phyloP scores from a whole-genome alignment of 2,888 invertebrate genomes.

The Mycalesis mineus region DNA sequence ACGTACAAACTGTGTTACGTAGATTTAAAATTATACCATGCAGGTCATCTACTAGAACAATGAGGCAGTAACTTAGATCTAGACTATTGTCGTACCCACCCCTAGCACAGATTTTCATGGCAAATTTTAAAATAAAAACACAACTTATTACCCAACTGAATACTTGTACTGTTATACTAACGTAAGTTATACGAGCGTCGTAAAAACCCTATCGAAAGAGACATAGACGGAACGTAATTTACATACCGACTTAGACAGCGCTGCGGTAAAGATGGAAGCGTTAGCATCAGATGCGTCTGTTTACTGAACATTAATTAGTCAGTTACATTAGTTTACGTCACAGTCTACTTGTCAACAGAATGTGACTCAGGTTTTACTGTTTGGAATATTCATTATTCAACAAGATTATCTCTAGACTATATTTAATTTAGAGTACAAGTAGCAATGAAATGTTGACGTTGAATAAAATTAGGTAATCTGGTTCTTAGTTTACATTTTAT shows the following conservation, averaged over 20 bases:
- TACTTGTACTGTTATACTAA: neutral
- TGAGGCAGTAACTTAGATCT: no score
- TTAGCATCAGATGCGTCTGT: neutral
- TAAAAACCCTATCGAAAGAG: neutral
- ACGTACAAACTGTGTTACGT: no score
- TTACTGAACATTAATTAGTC: conserved; percentile 4
- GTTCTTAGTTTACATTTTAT: neutral
- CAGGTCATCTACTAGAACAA: no score
- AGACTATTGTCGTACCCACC: no score
- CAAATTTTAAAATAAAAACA: no score
- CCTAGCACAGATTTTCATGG: no score
- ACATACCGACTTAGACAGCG: neutral
- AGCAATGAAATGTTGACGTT: neutral
- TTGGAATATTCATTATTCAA: conserved; percentile 21
- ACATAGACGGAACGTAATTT: neutral
- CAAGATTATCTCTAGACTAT: conserved; percentile 15
- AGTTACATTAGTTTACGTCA: conserved; percentile 6
- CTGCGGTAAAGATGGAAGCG: neutral
- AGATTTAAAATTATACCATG: no score
- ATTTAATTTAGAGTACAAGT: conserved; percentile 12
- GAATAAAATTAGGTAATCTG: neutral
- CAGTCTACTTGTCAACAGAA: conserved; percentile 16
- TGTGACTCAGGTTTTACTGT: conserved; percentile 22
- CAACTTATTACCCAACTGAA: no score
- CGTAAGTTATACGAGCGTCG: neutral